phyloP scores from a whole-genome alignment of 1,140 invertebrate species.

The Bilobella aurantiaca region DNA sequence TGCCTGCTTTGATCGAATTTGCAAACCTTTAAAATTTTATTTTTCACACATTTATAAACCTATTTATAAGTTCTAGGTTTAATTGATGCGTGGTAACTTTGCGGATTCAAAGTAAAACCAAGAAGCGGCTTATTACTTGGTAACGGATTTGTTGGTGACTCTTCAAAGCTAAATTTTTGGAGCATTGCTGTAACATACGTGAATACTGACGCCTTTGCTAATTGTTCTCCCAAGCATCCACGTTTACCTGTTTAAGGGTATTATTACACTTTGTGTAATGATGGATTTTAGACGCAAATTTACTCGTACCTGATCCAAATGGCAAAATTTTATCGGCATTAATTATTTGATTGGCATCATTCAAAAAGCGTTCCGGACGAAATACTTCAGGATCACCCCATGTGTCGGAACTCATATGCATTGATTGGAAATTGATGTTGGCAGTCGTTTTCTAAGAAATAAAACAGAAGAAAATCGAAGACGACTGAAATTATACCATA shows the following conservation, averaged over 20 bases:
- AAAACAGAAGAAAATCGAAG: no score
- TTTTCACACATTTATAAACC: no score
- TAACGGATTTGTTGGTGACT: not conserved
- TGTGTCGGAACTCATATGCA: conserved; percentile 57
- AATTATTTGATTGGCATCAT: not conserved
- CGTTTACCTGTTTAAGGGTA: conserved; percentile 8
- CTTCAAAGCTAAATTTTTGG: conserved; percentile 4
- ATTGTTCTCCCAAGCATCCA: conserved; percentile 7
- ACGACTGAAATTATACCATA: not conserved
- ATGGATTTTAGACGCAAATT: no score
- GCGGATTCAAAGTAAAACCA: conserved; percentile 1
- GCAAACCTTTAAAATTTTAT: no score
- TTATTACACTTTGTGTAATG: no score
- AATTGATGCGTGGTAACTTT: not conserved
- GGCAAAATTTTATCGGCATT: conserved; percentile 12
- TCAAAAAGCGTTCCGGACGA: conserved; percentile 62
- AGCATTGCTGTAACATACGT: conserved; percentile 9
- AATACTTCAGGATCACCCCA: conserved; percentile 61
- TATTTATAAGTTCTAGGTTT: not conserved
- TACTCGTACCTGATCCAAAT: conserved; percentile 6
- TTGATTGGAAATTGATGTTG: conserved; percentile 63
- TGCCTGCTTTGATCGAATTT: no score
- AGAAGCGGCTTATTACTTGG: not conserved
- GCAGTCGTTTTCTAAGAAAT: conserved; percentile 62
- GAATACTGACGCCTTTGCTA: conserved; percentile 6